A percentile compares a stretch with the other conserved stretches of the same genome.
Evolutionary conservation across 1,140 invertebrate species (phyloP).

Genomic region (Hyposmocoma kahamanoa): DNA sequence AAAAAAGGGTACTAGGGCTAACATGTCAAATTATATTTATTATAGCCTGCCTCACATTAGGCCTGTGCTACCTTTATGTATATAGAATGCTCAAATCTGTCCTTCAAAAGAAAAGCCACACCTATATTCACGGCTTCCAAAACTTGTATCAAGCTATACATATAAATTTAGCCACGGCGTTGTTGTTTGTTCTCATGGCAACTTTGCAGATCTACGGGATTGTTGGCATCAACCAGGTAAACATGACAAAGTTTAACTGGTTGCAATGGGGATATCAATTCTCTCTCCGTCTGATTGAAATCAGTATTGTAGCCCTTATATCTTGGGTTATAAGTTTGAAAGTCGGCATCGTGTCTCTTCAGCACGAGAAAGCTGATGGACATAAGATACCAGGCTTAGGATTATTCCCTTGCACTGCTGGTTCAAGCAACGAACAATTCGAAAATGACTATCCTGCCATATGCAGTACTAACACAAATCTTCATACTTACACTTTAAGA

Average conservation of each 20-base stretch:
- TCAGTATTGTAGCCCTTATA: constrained; percentile 86
- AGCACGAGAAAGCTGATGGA: constrained; percentile 75
- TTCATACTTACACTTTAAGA: constrained; percentile 86
- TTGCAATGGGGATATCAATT: constrained; percentile 93
- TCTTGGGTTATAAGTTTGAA: constrained; percentile 87
- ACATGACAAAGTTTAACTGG: constrained; percentile 80
- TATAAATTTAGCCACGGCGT: constrained; percentile 87
- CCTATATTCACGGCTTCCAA: constrained; percentile 79
- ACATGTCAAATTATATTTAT: constrained; percentile 89
- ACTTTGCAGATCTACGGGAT: constrained; percentile 88
- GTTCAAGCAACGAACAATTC: constrained; percentile 85
- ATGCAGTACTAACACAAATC: constrained; percentile 88
- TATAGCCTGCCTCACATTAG: constrained; percentile 84
- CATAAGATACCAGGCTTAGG: constrained; percentile 81
- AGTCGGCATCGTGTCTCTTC: constrained; percentile 66
- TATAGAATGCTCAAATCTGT: constrained; percentile 82
- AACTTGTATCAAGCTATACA: constrained; percentile 87
- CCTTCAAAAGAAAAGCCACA: constrained; percentile 79
- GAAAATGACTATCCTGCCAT: constrained; percentile 87
- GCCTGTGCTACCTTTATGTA: constrained; percentile 88
- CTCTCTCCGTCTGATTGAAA: constrained; percentile 86
- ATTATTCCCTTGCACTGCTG: constrained; percentile 83
- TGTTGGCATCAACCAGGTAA: constrained; percentile 79
- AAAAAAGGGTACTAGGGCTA: constrained; percentile 78
- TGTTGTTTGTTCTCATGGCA: constrained; percentile 87